Base-by-base conservation (phyloP, 2,113 vertebrate genomes). In the Pristiophorus japonicus region DNA sequence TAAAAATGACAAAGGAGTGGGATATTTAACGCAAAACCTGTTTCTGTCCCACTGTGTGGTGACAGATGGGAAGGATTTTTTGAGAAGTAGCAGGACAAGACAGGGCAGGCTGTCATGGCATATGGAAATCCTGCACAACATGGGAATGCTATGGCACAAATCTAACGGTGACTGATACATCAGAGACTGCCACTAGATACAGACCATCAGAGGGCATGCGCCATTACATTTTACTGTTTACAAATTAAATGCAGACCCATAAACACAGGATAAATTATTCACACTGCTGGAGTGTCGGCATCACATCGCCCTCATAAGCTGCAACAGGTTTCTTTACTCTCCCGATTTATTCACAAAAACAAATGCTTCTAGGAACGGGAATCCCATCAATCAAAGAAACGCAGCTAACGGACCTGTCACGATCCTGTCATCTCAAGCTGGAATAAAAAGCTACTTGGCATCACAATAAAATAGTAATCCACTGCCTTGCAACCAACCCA, bases 201-300 rank as follows among this genome's bases (percentile, higher is more conserved):
- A 92, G 59, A 65, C 55, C 5, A 63, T 63, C 59, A 63, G 38
- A 92, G 88, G 88, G n/a, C 59, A 92, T 4, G 59, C 63, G n/a
- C 7, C 88, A 63, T 65, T 92, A 63, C 59, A n/a, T 92, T 92
- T 65, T 92, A 62, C 34, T 38, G 59, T 63, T 63, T 92, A 92
- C 88, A 92, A 65, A 63, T 92, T 92, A 92, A 92, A 92, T 92
- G 14, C 88, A 62, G 34, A 38, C 59, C 62, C n/a, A 92, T 63
- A 65, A 92, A 92, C 59, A 38, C 18, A 63, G 38, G 22, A 92
- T 92, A 92, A 92, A 92, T 92, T 92, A 92, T 92, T 92, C 88
- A 92, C 88, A 63, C 20, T 63, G 55, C 30, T 91, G 55, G 27
- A 38, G n/a, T 62, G 14, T 18, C 59, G 62, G 88, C 88, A 22